Conservation (phyloP, 2,797 vertebrate genomes). For the Ibycter americanus region DNA sequence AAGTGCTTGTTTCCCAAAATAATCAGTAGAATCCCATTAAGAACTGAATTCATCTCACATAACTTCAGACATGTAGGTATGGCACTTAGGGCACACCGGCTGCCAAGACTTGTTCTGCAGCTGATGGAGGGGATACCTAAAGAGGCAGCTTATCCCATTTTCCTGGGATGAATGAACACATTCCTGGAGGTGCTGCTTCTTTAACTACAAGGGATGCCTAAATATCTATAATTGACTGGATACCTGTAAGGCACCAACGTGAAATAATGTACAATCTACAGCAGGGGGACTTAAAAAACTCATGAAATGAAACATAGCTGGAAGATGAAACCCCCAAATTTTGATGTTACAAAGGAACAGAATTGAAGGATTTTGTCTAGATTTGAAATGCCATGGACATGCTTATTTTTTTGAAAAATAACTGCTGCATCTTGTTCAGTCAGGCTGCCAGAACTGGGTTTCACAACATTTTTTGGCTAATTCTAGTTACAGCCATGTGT, state of each 20-base stretch:
- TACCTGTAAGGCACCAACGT: not conserved
- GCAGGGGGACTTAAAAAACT: not conserved
- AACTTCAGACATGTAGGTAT: not conserved
- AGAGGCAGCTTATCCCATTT: not conserved
- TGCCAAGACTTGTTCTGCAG: not conserved
- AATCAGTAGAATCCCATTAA: not conserved
- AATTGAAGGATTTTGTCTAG: not conserved
- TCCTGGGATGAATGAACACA: not conserved
- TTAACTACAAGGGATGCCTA: not conserved
- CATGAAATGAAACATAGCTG: not conserved
- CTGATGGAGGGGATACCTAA: not conserved
- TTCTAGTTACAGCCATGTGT: not conserved
- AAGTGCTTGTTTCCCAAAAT: not conserved
- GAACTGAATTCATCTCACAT: not conserved
- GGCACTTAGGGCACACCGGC: not conserved
- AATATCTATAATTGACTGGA: not conserved
- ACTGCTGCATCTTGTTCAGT: not conserved
- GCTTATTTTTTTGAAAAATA: not conserved
- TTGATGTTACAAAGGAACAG: not conserved
- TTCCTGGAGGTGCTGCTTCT: not conserved
- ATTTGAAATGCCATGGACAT: not conserved
- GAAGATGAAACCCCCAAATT: rapidly evolving
- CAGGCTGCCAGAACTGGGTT: not conserved
- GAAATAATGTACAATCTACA: not conserved
- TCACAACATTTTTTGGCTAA: not conserved